Conservation (phyloP, 1,140 invertebrate species). For the Brachionus rotundiformis region DNA sequence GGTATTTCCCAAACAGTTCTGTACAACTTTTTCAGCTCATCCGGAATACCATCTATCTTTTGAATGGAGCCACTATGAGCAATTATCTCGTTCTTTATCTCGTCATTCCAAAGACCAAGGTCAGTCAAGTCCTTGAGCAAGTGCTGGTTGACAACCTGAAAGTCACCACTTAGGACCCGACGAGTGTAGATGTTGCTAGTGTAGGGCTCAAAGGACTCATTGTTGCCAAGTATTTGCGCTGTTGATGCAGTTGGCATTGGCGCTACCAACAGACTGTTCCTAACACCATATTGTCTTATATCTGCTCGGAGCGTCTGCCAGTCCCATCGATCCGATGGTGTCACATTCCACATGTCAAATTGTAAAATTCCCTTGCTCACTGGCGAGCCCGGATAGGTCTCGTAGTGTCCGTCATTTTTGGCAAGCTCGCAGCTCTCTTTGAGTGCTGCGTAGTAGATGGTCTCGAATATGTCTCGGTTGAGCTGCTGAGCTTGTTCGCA, state of each 20-base stretch:
- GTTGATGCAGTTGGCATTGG: constrained; percentile 99
- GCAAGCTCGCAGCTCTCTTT: constrained; percentile 95
- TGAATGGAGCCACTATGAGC: constrained; percentile 89
- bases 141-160: constrained; percentile 92
- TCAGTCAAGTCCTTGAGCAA: constrained; percentile 89
- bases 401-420: constrained; percentile 80
- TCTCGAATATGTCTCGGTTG: constrained; percentile 97
- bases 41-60: constrained; percentile 81
- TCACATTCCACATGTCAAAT: constrained; percentile 95
- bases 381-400: constrained; percentile 85
- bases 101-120: constrained; percentile 84
- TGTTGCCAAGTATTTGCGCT: constrained; percentile 97
- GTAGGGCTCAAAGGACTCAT: constrained; percentile 96
- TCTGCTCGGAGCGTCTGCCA: constrained; percentile 81
- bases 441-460: constrained; percentile 92
- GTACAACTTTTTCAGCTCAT: constrained; percentile 85
- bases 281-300: constrained; percentile 84
- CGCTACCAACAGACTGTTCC: constrained; percentile 90
- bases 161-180: constrained; percentile 86
- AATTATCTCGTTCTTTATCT: constrained; percentile 94
- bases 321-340: constrained; percentile 83
- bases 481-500: constrained; percentile 77
- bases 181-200: constrained; percentile 95
- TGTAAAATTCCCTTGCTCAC: constrained; percentile 89
- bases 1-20: constrained; percentile 99